Percentiles rank a stretch among this genome's conserved stretches.
Evolutionary conservation across 2,888 invertebrate species (phyloP).

Genomic region (Argyra leucocephala): DNA sequence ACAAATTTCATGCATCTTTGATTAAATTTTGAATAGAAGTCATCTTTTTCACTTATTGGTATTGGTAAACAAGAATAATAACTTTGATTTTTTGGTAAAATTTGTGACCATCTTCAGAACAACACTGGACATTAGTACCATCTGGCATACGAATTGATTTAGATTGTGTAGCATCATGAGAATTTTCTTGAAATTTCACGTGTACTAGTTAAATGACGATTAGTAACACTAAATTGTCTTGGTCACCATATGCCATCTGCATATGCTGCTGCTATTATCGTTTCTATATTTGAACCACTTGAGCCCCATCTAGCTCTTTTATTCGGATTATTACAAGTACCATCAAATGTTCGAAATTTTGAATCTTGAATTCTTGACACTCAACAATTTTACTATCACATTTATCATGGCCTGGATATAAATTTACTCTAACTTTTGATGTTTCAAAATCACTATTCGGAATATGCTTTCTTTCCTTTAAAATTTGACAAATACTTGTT

Average conservation of each 20-base stretch:
- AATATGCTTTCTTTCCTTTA: constrained; percentile 42
- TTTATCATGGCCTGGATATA: constrained; percentile 37
- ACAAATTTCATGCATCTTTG: constrained; percentile 65
- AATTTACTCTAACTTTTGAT: constrained; percentile 38
- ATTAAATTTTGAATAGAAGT: constrained; percentile 50
- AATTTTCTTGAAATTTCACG: constrained; percentile 57
- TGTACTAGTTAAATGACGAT: constrained; percentile 53
- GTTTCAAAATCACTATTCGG: constrained; percentile 37
- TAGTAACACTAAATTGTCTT: constrained; percentile 36
- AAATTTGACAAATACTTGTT: constrained; percentile 46
- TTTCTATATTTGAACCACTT: constrained; percentile 53
- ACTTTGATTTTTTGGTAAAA: constrained; percentile 46
- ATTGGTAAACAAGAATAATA: constrained; percentile 65
- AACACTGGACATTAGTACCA: constrained; percentile 60
- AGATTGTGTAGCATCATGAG: constrained; percentile 65
- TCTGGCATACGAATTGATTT: constrained; percentile 51
- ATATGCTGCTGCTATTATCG: constrained; percentile 57
- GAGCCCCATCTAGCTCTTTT: constrained; percentile 54
- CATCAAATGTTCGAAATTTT: constrained; percentile 63
- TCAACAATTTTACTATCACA: constrained; percentile 20
- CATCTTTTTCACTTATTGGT: constrained; percentile 49
- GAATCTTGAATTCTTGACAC: constrained; percentile 43
- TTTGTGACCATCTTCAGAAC: constrained; percentile 50
- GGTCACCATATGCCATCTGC: constrained; percentile 51
- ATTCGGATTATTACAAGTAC: constrained; percentile 70